Conservation (phyloP, 2,797 vertebrate genomes). For the Epinephelus malabaricus region DNA sequence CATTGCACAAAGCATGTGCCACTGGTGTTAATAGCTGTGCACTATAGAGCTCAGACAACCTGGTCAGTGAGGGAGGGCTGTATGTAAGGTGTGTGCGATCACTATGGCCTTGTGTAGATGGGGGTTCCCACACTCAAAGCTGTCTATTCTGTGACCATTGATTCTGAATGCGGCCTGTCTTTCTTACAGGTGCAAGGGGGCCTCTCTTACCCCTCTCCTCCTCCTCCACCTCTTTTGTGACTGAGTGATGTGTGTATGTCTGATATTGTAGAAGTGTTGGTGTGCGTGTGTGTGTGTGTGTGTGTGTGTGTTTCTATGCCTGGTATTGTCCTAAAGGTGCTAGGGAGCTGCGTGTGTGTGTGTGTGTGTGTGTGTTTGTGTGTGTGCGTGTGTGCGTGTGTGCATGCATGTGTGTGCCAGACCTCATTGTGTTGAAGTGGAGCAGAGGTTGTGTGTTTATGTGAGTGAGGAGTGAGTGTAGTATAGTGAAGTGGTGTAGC, state of each 20-base stretch:
- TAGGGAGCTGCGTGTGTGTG: conserved; percentile 31
- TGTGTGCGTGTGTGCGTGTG: conserved; percentile 21
- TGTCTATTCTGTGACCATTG: conserved; percentile 62
- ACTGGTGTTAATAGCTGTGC: conserved; percentile 34
- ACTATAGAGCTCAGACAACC: conserved; percentile 35
- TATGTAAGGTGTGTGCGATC: conserved; percentile 53
- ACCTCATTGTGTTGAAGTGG: conserved; percentile 68
- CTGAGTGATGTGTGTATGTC: conserved; percentile 70
- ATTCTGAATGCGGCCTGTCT: conserved; percentile 64
- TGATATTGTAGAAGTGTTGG: conserved; percentile 67
- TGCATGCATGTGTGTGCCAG: conserved; percentile 25
- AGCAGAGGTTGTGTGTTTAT: conserved; percentile 62
- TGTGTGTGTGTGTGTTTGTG: conserved; percentile 26
- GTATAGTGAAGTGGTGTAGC: conserved; percentile 47
- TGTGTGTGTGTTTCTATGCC: conserved; percentile 43
- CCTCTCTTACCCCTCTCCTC: conserved; percentile 57
- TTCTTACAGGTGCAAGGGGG: conserved; percentile 76
- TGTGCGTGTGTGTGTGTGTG: conserved; percentile 5
- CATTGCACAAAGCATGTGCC: conserved; percentile 21
- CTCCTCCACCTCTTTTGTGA: conserved; percentile 66
- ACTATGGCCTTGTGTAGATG: conserved; percentile 51
- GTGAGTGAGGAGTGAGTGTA: conserved; percentile 55
- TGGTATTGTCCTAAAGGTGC: conserved; percentile 60
- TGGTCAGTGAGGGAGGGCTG: conserved; percentile 43
- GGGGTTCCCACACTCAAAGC: conserved; percentile 65